Conservation (phyloP, 2,797 vertebrate species). For the Phalloptychus januarius region DNA sequence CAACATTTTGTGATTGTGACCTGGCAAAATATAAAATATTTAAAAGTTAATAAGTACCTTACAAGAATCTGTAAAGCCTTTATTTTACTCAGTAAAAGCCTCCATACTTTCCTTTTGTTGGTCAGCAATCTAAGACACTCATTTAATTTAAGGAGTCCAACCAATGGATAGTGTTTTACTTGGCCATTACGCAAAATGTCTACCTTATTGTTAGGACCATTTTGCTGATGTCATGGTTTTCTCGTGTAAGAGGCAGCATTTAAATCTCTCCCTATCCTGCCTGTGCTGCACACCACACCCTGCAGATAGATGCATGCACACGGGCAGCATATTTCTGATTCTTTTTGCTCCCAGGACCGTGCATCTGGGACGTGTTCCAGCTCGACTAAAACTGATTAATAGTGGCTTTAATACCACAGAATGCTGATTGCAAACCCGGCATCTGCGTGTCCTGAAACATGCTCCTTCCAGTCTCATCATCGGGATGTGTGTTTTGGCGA, state of each 20-base stretch:
- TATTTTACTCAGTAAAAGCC: not conserved
- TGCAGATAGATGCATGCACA: slow-evolving; percentile 30
- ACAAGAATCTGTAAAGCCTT: not conserved
- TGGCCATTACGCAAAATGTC: slow-evolving; percentile 14
- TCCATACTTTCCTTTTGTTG: not conserved
- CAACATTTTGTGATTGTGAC: not conserved
- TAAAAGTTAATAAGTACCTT: not conserved
- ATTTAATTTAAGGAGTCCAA: not conserved
- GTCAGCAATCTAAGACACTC: not conserved
- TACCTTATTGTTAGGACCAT: slow-evolving; percentile 24
- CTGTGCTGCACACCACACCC: slow-evolving; percentile 24
- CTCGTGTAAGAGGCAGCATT: slow-evolving; percentile 45
- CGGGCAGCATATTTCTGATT: slow-evolving; percentile 45
- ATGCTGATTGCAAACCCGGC: slow-evolving; percentile 73
- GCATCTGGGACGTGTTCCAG: slow-evolving; percentile 74
- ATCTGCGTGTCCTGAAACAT: slow-evolving; percentile 70
- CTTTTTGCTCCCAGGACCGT: slow-evolving; percentile 57
- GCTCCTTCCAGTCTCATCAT: slow-evolving; percentile 75
- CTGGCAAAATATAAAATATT: not conserved
- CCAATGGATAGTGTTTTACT: slow-evolving; percentile 19
- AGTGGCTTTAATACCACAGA: slow-evolving; percentile 78
- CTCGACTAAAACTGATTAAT: slow-evolving; percentile 80
- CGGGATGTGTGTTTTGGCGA: slow-evolving; percentile 75
- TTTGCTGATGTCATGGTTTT: slow-evolving; percentile 40
- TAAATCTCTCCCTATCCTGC: slow-evolving; percentile 35